Base-by-base conservation (phyloP, 2,113 vertebrate species). In the Zosterops japonicus region DNA sequence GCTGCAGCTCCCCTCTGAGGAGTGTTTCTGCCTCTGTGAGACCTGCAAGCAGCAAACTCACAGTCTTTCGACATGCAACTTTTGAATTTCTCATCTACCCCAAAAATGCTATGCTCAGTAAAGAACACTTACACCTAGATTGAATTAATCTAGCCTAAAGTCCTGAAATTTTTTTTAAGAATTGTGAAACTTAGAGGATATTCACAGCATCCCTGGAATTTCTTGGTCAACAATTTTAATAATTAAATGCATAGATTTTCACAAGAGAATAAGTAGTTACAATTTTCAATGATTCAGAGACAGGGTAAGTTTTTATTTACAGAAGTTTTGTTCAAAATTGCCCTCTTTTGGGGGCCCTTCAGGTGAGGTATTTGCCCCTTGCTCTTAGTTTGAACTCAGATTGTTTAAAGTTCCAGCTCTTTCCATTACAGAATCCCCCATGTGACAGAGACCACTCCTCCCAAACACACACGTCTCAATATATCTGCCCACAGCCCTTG, bases 381-480 rank as follows among this genome's bases (percentile, higher is more conserved):
- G 29, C 44, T 96, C 70, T 67, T 36, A 29, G 68, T 22, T 57
- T 59, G 71, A 86, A 56, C 61, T 68, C 49, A 21, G 52, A 60
- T 56, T 39, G 39, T 55, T 68, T 5, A 9, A 67, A 67, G 35
- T 59, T 33, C 19, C 44, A 1, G n/a, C 36, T 72, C 60, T 83
- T 85, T 41, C 56, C 42, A n/a, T 33, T 24, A 60, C 46, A 63
- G 12, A 88, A 67, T 3, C 10, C 59, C 44, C 39, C 60, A 36
- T 0, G 0, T 28, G 70, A 74, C 18, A 16, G 35, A 49, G 44
- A 15, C 12, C 2, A 0, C 16, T 19, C 41, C 55, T 68, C 25
- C 55, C 81, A 83, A 5, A 25, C 31, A 6, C 1, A 12, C 22
- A 12, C 33, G 17, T 9, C 17, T 11, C 25, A 35, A 24, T 14